A percentile compares a stretch with the other conserved stretches of the same genome.
Conservation (phyloP, 1,140 invertebrate species). For the Aphidius gifuensis region DNA sequence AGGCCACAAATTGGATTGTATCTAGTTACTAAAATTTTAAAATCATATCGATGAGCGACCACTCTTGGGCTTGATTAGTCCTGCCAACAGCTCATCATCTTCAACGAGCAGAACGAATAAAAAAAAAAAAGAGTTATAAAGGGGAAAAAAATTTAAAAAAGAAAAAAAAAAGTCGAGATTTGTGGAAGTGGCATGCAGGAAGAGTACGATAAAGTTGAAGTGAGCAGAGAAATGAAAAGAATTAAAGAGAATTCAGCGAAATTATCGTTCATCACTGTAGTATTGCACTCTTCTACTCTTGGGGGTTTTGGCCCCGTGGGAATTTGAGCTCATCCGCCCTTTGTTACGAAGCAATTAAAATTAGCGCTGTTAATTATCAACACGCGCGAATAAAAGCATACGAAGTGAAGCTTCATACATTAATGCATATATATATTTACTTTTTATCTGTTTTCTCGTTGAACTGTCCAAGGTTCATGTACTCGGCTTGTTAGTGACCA, state of each 20-base stretch:
- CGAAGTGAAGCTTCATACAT: constrained; percentile 1
- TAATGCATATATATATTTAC: not conserved
- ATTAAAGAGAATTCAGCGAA: constrained; percentile 27
- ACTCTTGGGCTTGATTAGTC: too few relatives aligned
- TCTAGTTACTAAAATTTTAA: too few relatives aligned
- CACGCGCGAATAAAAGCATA: constrained; percentile 12
- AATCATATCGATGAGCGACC: too few relatives aligned
- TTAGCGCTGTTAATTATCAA: constrained; percentile 31
- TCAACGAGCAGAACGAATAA: constrained; percentile 1
- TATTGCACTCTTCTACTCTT: constrained; percentile 7
- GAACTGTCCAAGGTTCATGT: not conserved
- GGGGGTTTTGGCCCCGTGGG: constrained; percentile 26
- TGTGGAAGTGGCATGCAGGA: constrained; percentile 7
- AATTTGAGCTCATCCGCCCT: constrained; percentile 30
- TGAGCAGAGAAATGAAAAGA: constrained; percentile 13
- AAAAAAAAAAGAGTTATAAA: constrained; percentile 6
- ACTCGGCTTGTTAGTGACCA: constrained; percentile 18
- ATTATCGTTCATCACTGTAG: constrained; percentile 28
- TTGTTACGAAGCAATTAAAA: constrained; percentile 32
- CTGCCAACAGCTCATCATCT: not conserved
- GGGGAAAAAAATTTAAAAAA: not conserved
- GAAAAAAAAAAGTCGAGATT: constrained; percentile 19
- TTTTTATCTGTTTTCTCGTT: not conserved
- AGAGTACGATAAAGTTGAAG: not conserved
- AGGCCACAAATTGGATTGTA: not conserved